phyloP scores from a whole-genome alignment of 1,140 invertebrate species.

The Ostrea edulis region DNA sequence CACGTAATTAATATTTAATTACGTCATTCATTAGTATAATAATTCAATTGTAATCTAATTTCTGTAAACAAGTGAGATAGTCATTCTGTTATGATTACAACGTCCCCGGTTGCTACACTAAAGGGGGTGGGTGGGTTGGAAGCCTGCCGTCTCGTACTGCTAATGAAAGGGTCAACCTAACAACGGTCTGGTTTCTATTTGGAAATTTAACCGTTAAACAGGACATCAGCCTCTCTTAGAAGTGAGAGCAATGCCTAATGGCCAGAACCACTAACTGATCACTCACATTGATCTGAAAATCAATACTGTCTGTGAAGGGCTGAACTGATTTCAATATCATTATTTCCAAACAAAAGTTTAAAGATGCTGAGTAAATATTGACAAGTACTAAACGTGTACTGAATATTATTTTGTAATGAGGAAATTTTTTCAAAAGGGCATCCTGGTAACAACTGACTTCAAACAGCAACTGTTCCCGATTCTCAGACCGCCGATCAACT shows the following conservation, averaged over 20 bases:
- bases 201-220: too few relatives aligned
- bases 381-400: not conserved
- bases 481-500: not conserved
- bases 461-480: not conserved
- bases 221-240: too few relatives aligned
- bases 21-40: too few relatives aligned
- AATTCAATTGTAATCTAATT: too few relatives aligned
- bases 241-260: not conserved
- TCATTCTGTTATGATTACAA: too few relatives aligned
- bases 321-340: not conserved
- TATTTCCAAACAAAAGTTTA: not conserved
- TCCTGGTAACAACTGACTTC: not conserved
- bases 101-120: too few relatives aligned
- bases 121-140: too few relatives aligned
- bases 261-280: not conserved
- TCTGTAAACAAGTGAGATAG: too few relatives aligned
- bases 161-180: too few relatives aligned
- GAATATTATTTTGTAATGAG: not conserved
- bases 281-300: not conserved
- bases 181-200: too few relatives aligned
- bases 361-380: constrained; percentile 19
- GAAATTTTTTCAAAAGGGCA: not conserved
- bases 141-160: too few relatives aligned
- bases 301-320: not conserved
- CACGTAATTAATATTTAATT: too few relatives aligned